Evolutionary conservation across 2,888 invertebrate species (phyloP).

Genomic region (Chelonus formosanus): DNA sequence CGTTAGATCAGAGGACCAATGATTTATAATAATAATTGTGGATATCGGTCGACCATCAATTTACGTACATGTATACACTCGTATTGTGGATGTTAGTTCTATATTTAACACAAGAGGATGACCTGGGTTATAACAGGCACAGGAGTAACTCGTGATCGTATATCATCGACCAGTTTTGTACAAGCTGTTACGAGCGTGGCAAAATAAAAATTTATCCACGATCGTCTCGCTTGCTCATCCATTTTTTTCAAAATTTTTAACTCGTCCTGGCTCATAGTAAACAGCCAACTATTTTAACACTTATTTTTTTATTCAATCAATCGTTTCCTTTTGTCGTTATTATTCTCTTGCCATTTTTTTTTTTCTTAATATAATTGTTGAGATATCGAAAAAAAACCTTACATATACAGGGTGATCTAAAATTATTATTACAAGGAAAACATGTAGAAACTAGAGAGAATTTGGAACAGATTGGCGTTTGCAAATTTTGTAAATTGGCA

Average conservation of each 20-base stretch:
- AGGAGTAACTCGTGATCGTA: slow-evolving; percentile 49
- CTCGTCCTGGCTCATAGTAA: neutral
- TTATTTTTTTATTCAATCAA: slow-evolving; percentile 22
- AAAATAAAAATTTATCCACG: slow-evolving; percentile 51
- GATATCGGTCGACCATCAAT: slow-evolving; percentile 26
- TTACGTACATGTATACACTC: slow-evolving; percentile 15
- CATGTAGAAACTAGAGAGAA: too few species aligned
- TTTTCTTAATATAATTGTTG: too few species aligned
- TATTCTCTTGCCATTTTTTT: slow-evolving; percentile 1
- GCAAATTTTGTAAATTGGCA: too few species aligned
- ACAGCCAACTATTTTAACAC: slow-evolving; percentile 9
- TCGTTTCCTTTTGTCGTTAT: too few species aligned
- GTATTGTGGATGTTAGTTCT: neutral
- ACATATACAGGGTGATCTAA: too few species aligned
- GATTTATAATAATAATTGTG: slow-evolving; percentile 31
- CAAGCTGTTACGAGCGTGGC: slow-evolving; percentile 57
- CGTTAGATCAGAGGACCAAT: slow-evolving; percentile 2
- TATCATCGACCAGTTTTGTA: slow-evolving; percentile 57
- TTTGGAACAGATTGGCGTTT: too few species aligned
- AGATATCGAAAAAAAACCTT: too few species aligned
- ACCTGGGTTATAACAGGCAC: slow-evolving; percentile 14
- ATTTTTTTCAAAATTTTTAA: slow-evolving; percentile 20
- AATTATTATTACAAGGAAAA: too few species aligned
- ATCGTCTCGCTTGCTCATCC: slow-evolving; percentile 12
- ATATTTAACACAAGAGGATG: slow-evolving; percentile 22